These are phyloP conservation scores for Trogon surrucura DNA, from an alignment of 2,113 vertebrate genomes.

Conservation along the genomic window DNA sequence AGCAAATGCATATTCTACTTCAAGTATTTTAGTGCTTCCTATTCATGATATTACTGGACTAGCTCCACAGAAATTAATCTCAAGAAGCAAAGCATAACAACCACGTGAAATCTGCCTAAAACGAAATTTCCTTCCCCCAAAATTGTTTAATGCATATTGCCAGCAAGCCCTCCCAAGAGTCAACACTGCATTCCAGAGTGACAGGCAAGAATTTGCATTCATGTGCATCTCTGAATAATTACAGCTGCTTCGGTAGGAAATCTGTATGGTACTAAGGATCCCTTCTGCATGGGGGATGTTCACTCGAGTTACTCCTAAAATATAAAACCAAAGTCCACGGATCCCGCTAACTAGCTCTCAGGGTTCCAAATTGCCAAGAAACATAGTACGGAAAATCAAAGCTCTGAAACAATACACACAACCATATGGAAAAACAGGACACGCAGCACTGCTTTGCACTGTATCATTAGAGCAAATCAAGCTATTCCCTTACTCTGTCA, in stretches of 20 bases:
- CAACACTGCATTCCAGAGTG: constrained; percentile 45
- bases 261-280: neutral
- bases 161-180: constrained; percentile 39
- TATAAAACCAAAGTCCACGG: neutral
- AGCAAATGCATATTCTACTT: constrained; percentile 28
- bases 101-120: constrained; percentile 29
- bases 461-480: neutral
- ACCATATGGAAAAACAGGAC: neutral
- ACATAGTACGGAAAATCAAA: neutral
- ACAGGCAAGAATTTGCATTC: constrained; percentile 56
- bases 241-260: constrained; percentile 51
- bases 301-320: neutral
- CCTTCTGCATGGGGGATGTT: neutral
- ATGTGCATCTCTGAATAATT: constrained; percentile 63
- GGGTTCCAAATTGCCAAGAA: neutral
- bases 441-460: neutral
- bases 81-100: constrained; percentile 23
- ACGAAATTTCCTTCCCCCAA: constrained; percentile 34
- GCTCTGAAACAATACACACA: neutral
- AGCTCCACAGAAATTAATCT: constrained; percentile 41
- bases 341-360: neutral
- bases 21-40: constrained; percentile 50
- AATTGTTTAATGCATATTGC: constrained; percentile 46
- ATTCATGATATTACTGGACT: neutral
- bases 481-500: neutral